Conservation (phyloP, 2,888 invertebrate genomes). For the Nomada goodeniana region DNA sequence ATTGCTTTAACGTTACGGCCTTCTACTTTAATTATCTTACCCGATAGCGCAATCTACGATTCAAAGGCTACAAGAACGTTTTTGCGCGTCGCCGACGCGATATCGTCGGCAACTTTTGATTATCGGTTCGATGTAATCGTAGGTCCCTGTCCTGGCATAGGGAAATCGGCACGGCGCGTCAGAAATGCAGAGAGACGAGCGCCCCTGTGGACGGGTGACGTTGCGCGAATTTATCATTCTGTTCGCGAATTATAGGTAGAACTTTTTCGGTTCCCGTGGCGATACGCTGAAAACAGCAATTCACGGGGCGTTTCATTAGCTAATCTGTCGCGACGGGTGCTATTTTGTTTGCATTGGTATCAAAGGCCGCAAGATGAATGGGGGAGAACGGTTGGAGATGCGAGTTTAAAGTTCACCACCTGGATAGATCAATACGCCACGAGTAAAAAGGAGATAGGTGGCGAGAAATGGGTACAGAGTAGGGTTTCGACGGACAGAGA, state of each 20-base stretch:
- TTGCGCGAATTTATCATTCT: slow-evolving; percentile 16
- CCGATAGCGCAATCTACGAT: slow-evolving; percentile 53
- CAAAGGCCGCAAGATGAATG: slow-evolving; percentile 23
- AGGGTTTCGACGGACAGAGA: slow-evolving; percentile 6
- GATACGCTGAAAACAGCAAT: neutral
- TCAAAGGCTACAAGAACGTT: slow-evolving; percentile 29
- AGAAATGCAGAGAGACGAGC: neutral
- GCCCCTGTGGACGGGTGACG: neutral
- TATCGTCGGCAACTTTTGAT: slow-evolving; percentile 31
- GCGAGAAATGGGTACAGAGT: slow-evolving; percentile 27
- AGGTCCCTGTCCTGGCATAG: neutral
- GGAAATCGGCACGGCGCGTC: neutral
- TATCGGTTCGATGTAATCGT: slow-evolving; percentile 14
- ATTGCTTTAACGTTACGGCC: slow-evolving; percentile 47
- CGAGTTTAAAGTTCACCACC: slow-evolving; percentile 55
- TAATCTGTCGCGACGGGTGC: slow-evolving; percentile 11
- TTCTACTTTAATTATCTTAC: slow-evolving; percentile 57
- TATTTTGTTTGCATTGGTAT: slow-evolving; percentile 23
- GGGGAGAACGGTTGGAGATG: slow-evolving; percentile 18
- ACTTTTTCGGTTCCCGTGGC: neutral
- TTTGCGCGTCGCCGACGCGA: slow-evolving; percentile 18
- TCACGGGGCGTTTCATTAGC: neutral
- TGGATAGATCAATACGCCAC: slow-evolving; percentile 64
- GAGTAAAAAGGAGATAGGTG: slow-evolving; percentile 40
- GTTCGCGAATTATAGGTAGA: neutral